phyloP scores from a whole-genome alignment of 1,140 invertebrate species.

The Bombus superbus region DNA sequence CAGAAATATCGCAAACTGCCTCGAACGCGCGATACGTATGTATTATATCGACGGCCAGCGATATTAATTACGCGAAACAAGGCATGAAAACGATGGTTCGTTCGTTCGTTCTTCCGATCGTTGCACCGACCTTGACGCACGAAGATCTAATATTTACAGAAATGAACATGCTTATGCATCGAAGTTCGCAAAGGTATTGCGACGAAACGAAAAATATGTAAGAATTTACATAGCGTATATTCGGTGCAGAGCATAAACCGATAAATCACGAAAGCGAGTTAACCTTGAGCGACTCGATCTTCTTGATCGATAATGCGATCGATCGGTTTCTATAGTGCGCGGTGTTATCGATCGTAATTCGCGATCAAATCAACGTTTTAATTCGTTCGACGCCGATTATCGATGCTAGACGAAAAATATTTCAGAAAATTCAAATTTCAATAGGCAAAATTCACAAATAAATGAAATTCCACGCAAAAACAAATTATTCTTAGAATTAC shows the following conservation, averaged over 20 bases:
- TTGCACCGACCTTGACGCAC: conserved; percentile 48
- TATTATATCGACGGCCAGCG: not conserved
- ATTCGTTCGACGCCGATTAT: not conserved
- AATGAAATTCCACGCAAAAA: not conserved
- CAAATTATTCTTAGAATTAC: not conserved
- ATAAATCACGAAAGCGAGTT: not conserved
- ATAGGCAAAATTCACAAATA: not conserved
- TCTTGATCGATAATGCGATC: not conserved
- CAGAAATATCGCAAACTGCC: not conserved
- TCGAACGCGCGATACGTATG: not conserved
- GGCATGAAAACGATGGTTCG: not conserved
- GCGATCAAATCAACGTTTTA: not conserved
- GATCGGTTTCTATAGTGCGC: not conserved
- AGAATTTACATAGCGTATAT: conserved; percentile 24
- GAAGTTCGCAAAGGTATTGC: conserved; percentile 35
- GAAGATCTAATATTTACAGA: conserved; percentile 60
- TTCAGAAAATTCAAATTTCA: too few species aligned
- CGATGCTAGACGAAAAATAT: not conserved
- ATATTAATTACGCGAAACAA: not conserved
- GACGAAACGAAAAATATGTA: conserved; percentile 16
- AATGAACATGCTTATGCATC: conserved; percentile 36
- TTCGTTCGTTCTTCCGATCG: conserved; percentile 21
- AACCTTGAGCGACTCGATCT: not conserved
- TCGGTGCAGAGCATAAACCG: not conserved
- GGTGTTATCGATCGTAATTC: not conserved